Percentiles rank a stretch among this genome's conserved stretches.
Conservation (phyloP, 2,888 invertebrate species). For the Stegophylla sp. region DNA sequence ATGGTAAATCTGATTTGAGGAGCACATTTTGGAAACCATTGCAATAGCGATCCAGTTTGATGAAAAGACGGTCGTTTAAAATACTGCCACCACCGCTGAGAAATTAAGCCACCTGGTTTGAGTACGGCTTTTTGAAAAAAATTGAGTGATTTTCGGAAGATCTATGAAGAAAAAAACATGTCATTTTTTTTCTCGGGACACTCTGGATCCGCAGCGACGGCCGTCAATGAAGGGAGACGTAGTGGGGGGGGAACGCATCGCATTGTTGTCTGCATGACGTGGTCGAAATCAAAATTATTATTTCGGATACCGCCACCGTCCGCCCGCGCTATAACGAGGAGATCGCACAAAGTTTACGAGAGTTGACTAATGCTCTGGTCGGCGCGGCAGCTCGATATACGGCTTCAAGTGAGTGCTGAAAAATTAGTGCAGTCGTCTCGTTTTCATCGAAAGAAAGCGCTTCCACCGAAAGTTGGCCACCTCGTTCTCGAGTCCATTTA, state of each 20-base stretch:
- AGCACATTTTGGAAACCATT: no score
- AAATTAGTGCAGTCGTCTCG: slow-evolving; percentile 18
- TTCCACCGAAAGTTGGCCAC: neutral
- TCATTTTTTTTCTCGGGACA: no score
- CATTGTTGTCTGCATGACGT: neutral
- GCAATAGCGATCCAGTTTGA: no score
- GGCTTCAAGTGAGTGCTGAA: slow-evolving; percentile 35
- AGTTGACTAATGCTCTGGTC: slow-evolving; percentile 47
- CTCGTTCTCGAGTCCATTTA: slow-evolving; percentile 9
- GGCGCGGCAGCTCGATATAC: slow-evolving; percentile 39
- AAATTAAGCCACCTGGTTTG: no score
- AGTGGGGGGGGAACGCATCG: neutral
- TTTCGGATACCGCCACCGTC: neutral
- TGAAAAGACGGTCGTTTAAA: no score
- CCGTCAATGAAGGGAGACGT: no score
- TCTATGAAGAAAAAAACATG: no score
- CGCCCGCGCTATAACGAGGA: slow-evolving; percentile 56
- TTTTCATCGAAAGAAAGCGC: slow-evolving; percentile 28
- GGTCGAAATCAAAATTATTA: slow-evolving; percentile 28
- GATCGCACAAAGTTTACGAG: slow-evolving; percentile 24
- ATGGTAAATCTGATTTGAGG: no score
- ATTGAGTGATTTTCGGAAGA: no score
- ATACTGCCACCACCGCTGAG: no score
- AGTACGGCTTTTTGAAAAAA: no score
- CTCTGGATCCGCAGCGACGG: no score